Base-by-base conservation (phyloP, 2,888 invertebrate species). In the Kryphioiulus occultus region DNA sequence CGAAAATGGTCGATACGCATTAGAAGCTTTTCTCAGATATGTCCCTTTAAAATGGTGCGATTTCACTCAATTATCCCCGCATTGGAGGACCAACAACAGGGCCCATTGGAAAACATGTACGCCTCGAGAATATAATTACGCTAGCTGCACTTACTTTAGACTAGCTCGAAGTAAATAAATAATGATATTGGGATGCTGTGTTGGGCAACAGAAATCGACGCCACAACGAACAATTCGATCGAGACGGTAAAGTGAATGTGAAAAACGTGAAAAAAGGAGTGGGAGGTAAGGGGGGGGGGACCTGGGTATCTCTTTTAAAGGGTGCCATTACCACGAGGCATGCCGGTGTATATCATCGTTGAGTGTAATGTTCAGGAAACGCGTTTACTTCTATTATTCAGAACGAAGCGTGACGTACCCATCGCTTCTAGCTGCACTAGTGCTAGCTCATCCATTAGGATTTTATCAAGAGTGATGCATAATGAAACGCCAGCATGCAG, bases 401-500 rank as follows among this genome's bases (percentile, higher is more conserved):
- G 78, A 78, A 78, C 78, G 78, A 78, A 78, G 30, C 78, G 78
- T 78, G 78, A 26, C 78, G 15, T 78, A 26, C 22, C 22, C 78
- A 10, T 12, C 78, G 22, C 78, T 78, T 78, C 78, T n/a, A n/a
- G n/a, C n/a, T 30, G 26, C 26, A 15, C 78, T 15, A 78, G 78
- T 78, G 30, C 78, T 78, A 78, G 30, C 30, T 30, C 78, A 78
- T 78, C 78, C 78, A 78, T 78, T 78, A 78, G 30, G 78, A 78
- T 78, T 78, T 30, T 78, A 78, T 78, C 78, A 78, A 78, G 78
- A 78, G 78, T 78, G 78, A 78, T 78, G 78, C 78, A 78, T 78
- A 78, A 78, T 78, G 78, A 78, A 78, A 78, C 78, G 78, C 78
- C 78, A 78, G 78, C 78, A 78, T 78, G 78, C 78, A 78, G 78